phyloP scores from a whole-genome alignment of 2,888 invertebrate species.

The Zaprionus bogoriensis region DNA sequence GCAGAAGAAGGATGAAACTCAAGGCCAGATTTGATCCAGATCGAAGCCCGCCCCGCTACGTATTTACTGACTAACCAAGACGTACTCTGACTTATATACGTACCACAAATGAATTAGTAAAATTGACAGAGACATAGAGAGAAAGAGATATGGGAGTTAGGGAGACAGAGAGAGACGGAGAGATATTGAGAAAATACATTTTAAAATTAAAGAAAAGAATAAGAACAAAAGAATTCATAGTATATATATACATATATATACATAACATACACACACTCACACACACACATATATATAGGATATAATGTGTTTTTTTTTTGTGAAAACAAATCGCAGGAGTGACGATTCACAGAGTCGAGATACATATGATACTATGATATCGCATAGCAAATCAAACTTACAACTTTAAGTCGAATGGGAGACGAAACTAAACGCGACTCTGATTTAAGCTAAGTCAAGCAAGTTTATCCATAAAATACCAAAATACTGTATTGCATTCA shows the following conservation, averaged over 20 bases:
- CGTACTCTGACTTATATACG: constrained; percentile 68
- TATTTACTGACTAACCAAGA: constrained; percentile 26
- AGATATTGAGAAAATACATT: constrained; percentile 33
- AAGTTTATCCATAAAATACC: constrained; percentile 19
- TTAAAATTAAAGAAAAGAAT: constrained; percentile 31
- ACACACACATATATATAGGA: no score
- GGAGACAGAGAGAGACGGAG: constrained; percentile 14
- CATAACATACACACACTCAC: no score
- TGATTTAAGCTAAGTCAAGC: constrained; percentile 32
- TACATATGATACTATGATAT: no score
- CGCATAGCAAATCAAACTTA: constrained; percentile 68
- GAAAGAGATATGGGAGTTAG: constrained; percentile 4
- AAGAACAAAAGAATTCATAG: constrained; percentile 37
- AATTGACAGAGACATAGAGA: constrained; percentile 3
- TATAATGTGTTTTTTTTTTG: constrained; percentile 51
- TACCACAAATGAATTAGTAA: constrained; percentile 53
- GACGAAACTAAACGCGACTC: constrained; percentile 14
- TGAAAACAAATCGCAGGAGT: not conserved
- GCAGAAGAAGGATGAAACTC: not conserved
- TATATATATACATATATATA: no score
- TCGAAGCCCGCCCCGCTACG: not conserved
- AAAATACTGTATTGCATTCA: constrained; percentile 57
- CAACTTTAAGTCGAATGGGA: constrained; percentile 39
- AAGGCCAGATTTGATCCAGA: not conserved
- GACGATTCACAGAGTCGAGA: constrained; percentile 14